Evolutionary conservation across 2,113 vertebrate species (phyloP).

Genomic region (Pleuronectes platessa): DNA sequence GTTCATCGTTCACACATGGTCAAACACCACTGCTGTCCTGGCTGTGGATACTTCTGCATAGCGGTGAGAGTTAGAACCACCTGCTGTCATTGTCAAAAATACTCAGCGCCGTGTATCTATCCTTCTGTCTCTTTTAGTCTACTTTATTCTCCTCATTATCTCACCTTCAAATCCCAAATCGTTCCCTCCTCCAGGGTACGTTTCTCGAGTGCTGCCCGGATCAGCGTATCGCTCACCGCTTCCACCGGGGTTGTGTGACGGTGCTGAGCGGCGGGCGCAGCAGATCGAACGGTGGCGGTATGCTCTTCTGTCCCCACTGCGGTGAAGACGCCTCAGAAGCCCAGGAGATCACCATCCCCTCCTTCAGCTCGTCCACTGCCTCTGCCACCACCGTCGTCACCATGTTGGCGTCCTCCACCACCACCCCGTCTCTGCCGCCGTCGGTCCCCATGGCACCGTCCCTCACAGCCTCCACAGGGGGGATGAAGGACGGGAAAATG

Average conservation of each 20-base stretch:
- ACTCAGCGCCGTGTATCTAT: too few relatives aligned
- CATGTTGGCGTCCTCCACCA: conserved; percentile 83
- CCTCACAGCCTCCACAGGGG: conserved; percentile 63
- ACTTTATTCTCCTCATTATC: not conserved
- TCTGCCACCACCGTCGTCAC: conserved; percentile 82
- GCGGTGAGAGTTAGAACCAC: conserved; percentile 77
- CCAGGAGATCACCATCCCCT: conserved; percentile 89
- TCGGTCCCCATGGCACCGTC: conserved; percentile 57
- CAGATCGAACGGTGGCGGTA: conserved; percentile 77
- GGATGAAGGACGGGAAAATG: conserved; percentile 73
- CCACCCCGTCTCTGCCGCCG: conserved; percentile 70
- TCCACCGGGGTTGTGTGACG: conserved; percentile 91
- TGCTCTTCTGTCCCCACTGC: conserved; percentile 94
- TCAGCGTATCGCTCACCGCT: conserved; percentile 91
- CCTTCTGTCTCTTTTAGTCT: too few relatives aligned
- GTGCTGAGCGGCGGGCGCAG: conserved; percentile 84
- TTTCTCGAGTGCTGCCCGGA: conserved; percentile 94
- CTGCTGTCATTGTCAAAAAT: not conserved
- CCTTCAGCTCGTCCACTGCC: conserved; percentile 76
- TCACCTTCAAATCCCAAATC: not conserved
- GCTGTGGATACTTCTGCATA: conserved; percentile 93
- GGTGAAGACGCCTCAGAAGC: conserved; percentile 93
- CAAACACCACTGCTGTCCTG: conserved; percentile 94
- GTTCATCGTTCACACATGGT: conserved; percentile 92
- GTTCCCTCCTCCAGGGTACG: conserved; percentile 83